Evolutionary conservation across 1,140 invertebrate species (phyloP).

Genomic region (Aphidius gifuensis): DNA sequence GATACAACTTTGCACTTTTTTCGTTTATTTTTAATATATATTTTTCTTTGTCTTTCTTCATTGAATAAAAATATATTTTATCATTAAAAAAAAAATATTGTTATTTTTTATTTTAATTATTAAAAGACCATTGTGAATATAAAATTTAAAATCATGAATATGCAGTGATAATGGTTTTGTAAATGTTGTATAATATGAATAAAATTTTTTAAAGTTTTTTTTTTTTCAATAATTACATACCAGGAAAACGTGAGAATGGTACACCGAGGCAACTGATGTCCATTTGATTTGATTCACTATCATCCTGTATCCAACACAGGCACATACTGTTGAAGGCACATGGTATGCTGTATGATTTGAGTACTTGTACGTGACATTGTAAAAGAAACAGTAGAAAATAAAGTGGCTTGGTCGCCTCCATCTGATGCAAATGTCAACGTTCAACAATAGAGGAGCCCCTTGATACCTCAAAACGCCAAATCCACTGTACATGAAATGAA

Average conservation of each 20-base stretch:
- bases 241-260: constrained; percentile 61
- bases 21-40: too few species aligned
- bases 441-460: constrained; percentile 5
- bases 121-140: too few species aligned
- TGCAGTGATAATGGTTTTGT: too few species aligned
- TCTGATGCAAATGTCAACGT: constrained; percentile 30
- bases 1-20: too few species aligned
- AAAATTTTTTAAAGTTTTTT: too few species aligned
- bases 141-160: too few species aligned
- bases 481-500: constrained; percentile 6
- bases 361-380: constrained; percentile 30
- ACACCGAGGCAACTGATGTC: constrained; percentile 65
- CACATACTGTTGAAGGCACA: constrained; percentile 65
- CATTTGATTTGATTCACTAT: constrained; percentile 57
- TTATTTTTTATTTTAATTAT: too few species aligned
- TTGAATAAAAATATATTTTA: too few species aligned
- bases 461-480: not conserved
- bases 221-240: constrained; percentile 39
- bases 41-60: too few species aligned
- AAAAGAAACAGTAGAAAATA: constrained; percentile 30
- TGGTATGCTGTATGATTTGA: constrained; percentile 45
- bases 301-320: constrained; percentile 59
- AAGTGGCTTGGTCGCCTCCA: constrained; percentile 27
- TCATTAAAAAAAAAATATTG: too few species aligned
- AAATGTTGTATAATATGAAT: too few species aligned